A percentile compares a stretch with the other conserved stretches of the same genome.
These are phyloP conservation scores for Pachydiplax longipennis DNA, from an alignment of 2,888 invertebrate species.

Conservation along the genomic window DNA sequence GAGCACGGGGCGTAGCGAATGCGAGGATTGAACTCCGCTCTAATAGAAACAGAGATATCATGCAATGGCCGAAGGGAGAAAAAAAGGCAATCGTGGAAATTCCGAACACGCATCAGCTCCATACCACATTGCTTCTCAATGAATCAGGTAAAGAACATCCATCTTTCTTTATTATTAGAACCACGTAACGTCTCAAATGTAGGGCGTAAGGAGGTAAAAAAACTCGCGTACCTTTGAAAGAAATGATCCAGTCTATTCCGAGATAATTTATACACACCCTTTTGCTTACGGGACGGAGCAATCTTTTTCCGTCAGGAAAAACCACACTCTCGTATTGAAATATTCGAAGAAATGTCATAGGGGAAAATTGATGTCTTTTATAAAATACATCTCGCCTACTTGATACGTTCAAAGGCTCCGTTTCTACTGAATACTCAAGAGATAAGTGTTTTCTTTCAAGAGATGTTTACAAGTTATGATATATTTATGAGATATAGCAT, in stretches of 20 bases:
- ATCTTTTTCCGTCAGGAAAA: neutral
- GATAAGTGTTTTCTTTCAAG: too few relatives aligned
- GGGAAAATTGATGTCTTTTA: neutral
- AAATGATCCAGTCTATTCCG: neutral
- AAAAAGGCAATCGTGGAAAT: neutral
- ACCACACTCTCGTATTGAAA: neutral
- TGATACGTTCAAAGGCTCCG: neutral
- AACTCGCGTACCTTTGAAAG: neutral
- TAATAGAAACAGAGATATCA: neutral
- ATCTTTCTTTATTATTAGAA: neutral
- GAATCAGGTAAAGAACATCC: neutral
- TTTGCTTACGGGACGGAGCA: neutral
- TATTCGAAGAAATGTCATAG: neutral
- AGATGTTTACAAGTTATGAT: too few relatives aligned
- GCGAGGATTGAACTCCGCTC: neutral
- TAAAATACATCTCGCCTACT: neutral
- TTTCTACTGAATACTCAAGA: too few relatives aligned
- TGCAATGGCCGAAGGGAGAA: neutral
- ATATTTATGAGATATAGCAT: too few relatives aligned
- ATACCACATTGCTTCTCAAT: neutral
- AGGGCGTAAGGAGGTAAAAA: neutral
- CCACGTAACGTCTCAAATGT: neutral
- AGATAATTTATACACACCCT: neutral
- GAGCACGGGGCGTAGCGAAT: neutral
- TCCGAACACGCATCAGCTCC: neutral